Percentiles rank a stretch among this genome's conserved stretches.
phyloP scores from a whole-genome alignment of 2,797 vertebrate genomes.

The Gallinago solitaria region DNA sequence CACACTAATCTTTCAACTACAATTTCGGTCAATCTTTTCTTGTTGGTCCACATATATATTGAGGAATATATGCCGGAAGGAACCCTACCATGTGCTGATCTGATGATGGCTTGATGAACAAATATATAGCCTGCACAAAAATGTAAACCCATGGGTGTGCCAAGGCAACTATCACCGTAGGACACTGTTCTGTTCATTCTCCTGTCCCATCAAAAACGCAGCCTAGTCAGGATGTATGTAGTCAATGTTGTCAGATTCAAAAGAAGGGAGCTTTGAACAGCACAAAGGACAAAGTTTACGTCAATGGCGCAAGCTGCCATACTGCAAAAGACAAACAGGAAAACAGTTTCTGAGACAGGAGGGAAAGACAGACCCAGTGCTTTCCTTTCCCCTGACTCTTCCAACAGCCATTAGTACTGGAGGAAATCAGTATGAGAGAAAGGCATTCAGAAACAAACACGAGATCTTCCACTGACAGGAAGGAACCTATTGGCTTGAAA shows the following conservation, averaged over 20 bases:
- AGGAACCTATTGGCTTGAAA: slow-evolving; percentile 62
- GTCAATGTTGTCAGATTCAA: not conserved
- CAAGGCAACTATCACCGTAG: not conserved
- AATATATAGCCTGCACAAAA: not conserved
- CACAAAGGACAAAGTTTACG: slow-evolving; percentile 33
- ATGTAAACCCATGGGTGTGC: not conserved
- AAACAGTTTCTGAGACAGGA: slow-evolving; percentile 23
- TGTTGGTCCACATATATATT: not conserved
- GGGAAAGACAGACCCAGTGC: not conserved
- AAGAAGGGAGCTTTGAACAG: not conserved
- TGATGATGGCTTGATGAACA: not conserved
- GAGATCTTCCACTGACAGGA: slow-evolving; percentile 27
- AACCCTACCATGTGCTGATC: not conserved
- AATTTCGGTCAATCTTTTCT: not conserved
- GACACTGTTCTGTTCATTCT: not conserved
- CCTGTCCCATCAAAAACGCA: not conserved
- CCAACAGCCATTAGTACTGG: not conserved
- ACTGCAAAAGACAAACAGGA: slow-evolving; percentile 46
- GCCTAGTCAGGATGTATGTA: not conserved
- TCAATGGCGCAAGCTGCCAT: slow-evolving; percentile 3
- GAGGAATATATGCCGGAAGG: not conserved
- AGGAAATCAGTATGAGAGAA: not conserved
- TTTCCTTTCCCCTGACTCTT: slow-evolving; percentile 28
- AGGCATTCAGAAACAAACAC: not conserved
- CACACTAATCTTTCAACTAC: not conserved